A percentile compares a stretch with the other conserved stretches of the same genome.
phyloP scores from a whole-genome alignment of 1,140 invertebrate genomes.

The Elysia chlorotica region DNA sequence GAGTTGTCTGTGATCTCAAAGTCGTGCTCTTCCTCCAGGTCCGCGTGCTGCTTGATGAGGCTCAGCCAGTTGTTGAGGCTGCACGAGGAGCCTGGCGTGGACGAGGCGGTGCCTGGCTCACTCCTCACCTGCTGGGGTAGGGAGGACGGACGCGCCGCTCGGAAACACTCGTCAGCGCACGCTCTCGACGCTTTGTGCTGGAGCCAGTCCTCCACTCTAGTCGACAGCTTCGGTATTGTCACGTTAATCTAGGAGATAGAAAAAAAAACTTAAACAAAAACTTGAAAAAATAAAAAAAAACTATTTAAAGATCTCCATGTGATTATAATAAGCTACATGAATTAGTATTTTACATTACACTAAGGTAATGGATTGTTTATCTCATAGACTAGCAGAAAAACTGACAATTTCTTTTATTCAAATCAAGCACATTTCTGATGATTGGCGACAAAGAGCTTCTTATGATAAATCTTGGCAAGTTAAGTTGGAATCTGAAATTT shows the following conservation, averaged over 20 bases:
- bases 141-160: neutral
- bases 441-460: too few species aligned
- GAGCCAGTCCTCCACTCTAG: constrained; percentile 35
- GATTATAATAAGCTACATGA: too few species aligned
- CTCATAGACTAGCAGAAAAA: too few species aligned
- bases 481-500: too few species aligned
- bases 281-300: too few species aligned
- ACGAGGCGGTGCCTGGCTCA: neutral
- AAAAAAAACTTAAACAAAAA: too few species aligned
- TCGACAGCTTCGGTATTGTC: constrained; percentile 33
- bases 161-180: neutral
- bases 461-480: too few species aligned
- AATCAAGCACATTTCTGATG: too few species aligned
- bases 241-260: constrained; percentile 42
- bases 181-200: constrained; percentile 5
- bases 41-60: constrained; percentile 44
- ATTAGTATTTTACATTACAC: too few species aligned
- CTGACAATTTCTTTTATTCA: too few species aligned
- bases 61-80: constrained; percentile 48
- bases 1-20: constrained; percentile 47
- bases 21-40: constrained; percentile 47
- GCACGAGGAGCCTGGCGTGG: constrained; percentile 23
- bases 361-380: too few species aligned
- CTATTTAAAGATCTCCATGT: too few species aligned
- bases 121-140: neutral